Percentiles rank a stretch among this genome's conserved stretches.
Evolutionary conservation across 2,888 invertebrate species (phyloP).

Genomic region (Acanthococcus lagerstroemiae): DNA sequence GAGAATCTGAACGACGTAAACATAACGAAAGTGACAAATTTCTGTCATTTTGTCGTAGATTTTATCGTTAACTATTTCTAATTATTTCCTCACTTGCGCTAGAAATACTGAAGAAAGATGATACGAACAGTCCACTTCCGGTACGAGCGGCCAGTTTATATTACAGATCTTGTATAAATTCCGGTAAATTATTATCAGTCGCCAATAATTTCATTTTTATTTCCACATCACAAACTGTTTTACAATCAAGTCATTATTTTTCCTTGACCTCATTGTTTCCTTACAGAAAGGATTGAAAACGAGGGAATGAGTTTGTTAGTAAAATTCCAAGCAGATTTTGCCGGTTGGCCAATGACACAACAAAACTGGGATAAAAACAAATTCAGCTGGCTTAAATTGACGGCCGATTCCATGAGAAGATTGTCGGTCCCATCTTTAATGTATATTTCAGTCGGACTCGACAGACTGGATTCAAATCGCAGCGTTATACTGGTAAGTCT

Average conservation of each 20-base stretch:
- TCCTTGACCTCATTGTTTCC: not conserved
- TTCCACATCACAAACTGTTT: not conserved
- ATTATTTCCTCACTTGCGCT: not conserved
- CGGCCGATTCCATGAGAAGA: slow-evolving; percentile 47
- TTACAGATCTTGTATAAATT: slow-evolving; percentile 56
- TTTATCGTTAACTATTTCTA: not conserved
- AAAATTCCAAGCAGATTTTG: slow-evolving; percentile 48
- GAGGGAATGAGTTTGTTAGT: slow-evolving; percentile 56
- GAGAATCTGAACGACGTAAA: too few relatives aligned
- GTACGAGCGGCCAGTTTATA: slow-evolving; percentile 48
- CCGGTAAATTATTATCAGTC: slow-evolving; percentile 45
- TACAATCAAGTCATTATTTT: not conserved
- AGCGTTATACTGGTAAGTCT: slow-evolving; percentile 42
- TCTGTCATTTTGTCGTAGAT: not conserved
- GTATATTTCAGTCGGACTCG: slow-evolving; percentile 56
- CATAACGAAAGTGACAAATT: too few relatives aligned
- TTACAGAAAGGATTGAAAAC: slow-evolving; percentile 49
- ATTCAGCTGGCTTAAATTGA: slow-evolving; percentile 48
- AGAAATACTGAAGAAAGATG: slow-evolving; percentile 39
- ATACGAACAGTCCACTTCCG: slow-evolving; percentile 38
- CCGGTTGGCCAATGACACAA: slow-evolving; percentile 54
- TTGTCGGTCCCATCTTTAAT: slow-evolving; percentile 52
- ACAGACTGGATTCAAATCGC: slow-evolving; percentile 54
- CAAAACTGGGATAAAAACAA: slow-evolving; percentile 43
- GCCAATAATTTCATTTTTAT: not conserved